These are phyloP conservation scores for Scaptomyza pallida DNA, from an alignment of 1,140 invertebrate genomes.

Conservation along the genomic window DNA sequence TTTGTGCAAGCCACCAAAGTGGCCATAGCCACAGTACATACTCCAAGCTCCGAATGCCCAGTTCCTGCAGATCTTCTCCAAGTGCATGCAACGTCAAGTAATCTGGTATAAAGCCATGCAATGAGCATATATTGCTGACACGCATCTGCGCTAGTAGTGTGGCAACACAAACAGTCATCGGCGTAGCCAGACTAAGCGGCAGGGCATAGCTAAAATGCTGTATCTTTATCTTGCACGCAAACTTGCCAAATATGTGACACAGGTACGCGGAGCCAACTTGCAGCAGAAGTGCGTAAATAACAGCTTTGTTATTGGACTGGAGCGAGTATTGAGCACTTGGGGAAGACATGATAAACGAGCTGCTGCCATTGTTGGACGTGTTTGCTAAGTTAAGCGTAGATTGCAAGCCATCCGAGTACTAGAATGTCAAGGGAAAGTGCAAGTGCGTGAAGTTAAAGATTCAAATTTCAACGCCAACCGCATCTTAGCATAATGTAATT, in stretches of 20 bases:
- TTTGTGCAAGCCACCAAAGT: constrained; percentile 90
- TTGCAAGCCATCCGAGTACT: constrained; percentile 34
- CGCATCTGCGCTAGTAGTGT: constrained; percentile 87
- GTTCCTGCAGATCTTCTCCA: constrained; percentile 44
- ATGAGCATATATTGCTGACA: constrained; percentile 87
- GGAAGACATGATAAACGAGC: constrained; percentile 44
- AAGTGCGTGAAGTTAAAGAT: background rate
- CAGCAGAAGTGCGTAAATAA: constrained; percentile 86
- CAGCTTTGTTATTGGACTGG: constrained; percentile 80
- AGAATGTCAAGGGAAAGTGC: constrained; percentile 1
- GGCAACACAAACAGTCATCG: constrained; percentile 87
- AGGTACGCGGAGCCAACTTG: constrained; percentile 88
- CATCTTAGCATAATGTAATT: constrained; percentile 5
- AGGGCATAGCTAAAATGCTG: constrained; percentile 92
- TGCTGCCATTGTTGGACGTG: constrained; percentile 37
- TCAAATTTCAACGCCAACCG: background rate
- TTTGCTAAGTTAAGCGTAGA: constrained; percentile 34
- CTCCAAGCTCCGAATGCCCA: constrained; percentile 83
- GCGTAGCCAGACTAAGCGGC: constrained; percentile 89
- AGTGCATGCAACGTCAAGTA: constrained; percentile 87
- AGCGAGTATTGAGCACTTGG: constrained; percentile 38
- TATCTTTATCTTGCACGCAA: constrained; percentile 93
- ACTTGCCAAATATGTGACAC: constrained; percentile 91
- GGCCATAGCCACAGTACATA: constrained; percentile 90
- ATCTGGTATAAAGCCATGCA: constrained; percentile 86